A percentile compares a stretch with the other conserved stretches of the same genome.
These are phyloP conservation scores for Calephelis perditalis DNA, from an alignment of 2,888 invertebrate genomes.

Conservation along the genomic window DNA sequence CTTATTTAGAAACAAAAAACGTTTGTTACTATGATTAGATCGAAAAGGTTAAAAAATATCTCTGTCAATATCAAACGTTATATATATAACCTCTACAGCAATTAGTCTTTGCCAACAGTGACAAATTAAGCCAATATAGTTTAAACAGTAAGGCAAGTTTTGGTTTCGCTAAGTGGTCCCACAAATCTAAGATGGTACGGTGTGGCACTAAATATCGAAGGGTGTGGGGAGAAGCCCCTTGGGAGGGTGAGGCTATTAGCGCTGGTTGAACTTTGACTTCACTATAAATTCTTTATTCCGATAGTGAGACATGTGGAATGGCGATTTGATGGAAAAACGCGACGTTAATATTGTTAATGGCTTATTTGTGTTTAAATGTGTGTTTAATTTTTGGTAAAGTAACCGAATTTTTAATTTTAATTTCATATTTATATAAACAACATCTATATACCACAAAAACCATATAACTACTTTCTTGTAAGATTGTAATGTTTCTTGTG, in stretches of 20 bases:
- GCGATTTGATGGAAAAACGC: constrained; percentile 9
- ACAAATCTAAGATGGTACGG: constrained; percentile 73
- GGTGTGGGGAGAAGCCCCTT: constrained; percentile 47
- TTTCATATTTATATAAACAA: too few species aligned
- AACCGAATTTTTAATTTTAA: too few species aligned
- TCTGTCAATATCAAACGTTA: neutral
- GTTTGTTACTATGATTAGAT: too few species aligned
- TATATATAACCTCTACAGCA: constrained; percentile 30
- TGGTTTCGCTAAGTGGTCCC: constrained; percentile 52
- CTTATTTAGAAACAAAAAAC: too few species aligned
- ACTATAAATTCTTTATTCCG: constrained; percentile 46
- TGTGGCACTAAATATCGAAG: constrained; percentile 68
- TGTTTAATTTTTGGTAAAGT: too few species aligned
- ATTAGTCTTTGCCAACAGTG: constrained; percentile 30
- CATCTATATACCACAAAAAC: too few species aligned
- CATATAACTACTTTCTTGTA: too few species aligned
- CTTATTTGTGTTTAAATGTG: constrained; percentile 1
- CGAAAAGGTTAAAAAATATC: too few species aligned
- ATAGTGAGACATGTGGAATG: constrained; percentile 31
- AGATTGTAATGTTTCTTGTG: too few species aligned
- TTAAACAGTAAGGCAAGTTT: constrained; percentile 39
- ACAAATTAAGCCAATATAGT: constrained; percentile 41
- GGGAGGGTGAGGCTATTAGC: constrained; percentile 58
- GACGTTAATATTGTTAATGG: neutral
- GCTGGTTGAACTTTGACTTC: constrained; percentile 62